Evolutionary conservation across 2,113 vertebrate genomes (phyloP), one percentile per base, ranked within the genome.

Genomic region (Manacus vitellinus): DNA sequence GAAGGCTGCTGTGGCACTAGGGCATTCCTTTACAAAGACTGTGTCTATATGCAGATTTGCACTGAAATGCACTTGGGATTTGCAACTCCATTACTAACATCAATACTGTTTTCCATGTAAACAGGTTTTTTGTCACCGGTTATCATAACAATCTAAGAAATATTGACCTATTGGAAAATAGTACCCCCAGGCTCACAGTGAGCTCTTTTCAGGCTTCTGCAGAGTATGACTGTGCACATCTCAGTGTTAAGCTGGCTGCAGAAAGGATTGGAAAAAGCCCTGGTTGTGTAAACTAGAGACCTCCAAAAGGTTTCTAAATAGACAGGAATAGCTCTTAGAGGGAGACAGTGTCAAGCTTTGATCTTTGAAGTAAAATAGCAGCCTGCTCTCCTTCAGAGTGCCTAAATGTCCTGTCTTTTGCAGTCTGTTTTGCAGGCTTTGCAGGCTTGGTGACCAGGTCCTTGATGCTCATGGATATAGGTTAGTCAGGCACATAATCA

Each of bases 101-200:
- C 86, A 62, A 85, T 58, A 75, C 44, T 65, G 24, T 19, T 92
- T 93, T 89, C 88, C 66, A 73, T 54, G 44, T 70, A 92, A 94
- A 81, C 44, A 43, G 44, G 2, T 8, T 49, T 67, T 94, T 94
- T 91, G 73, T 70, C 52, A 76, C 27, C 2, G 3, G 65, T 68
- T 92, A 94, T 91, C 61, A 33, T 43, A 92, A 89, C 46, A 70
- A 71, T 63, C 52, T 89, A 62, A 85, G 73, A 94, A 86, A 85
- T 83, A 85, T 37, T 77, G 85, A 88, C 37, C 33, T 72, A 18
- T 52, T 52, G 88, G 85, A 91, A 77, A 80, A 70, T 6, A 80
- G 37, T 65, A 44, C 21, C 44, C 44, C 15, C 14, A 35, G 41
- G 55, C 33, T 89, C 5, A 5, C 12, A 33, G 21, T 39, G 39